A percentile compares a stretch with the other conserved stretches of the same genome.
Conservation (phyloP, 2,888 invertebrate genomes). For the Ceramica pisi region DNA sequence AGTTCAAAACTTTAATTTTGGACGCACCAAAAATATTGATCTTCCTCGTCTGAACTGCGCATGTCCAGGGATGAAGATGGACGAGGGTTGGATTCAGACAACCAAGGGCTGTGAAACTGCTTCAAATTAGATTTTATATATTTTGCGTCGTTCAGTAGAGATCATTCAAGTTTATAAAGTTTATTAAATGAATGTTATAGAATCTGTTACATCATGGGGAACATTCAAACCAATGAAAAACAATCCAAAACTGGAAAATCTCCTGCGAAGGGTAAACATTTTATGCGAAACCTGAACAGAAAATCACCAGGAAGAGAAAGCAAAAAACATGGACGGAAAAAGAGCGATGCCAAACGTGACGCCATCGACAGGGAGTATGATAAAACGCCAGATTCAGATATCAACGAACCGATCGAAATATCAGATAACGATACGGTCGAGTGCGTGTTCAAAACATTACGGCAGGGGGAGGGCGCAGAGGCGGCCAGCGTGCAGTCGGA, state of each 20-base stretch:
- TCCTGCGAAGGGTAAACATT: slow-evolving; percentile 91
- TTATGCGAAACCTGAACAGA: slow-evolving; percentile 88
- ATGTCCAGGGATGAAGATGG: slow-evolving; percentile 62
- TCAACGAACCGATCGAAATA: slow-evolving; percentile 85
- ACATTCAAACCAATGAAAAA: slow-evolving; percentile 89
- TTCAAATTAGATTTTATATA: slow-evolving; percentile 63
- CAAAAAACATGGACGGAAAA: slow-evolving; percentile 86
- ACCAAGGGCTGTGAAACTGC: slow-evolving; percentile 78
- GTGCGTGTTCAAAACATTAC: slow-evolving; percentile 84
- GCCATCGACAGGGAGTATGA: slow-evolving; percentile 82
- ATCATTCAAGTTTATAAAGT: slow-evolving; percentile 39
- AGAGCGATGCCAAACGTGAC: slow-evolving; percentile 82
- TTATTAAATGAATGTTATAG: slow-evolving; percentile 46
- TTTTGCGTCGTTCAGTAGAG: slow-evolving; percentile 32
- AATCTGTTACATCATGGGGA: slow-evolving; percentile 84
- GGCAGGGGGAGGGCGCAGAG: slow-evolving; percentile 78
- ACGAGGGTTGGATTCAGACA: slow-evolving; percentile 60
- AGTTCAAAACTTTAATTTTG: slow-evolving; percentile 31
- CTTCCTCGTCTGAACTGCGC: slow-evolving; percentile 65
- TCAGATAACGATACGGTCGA: slow-evolving; percentile 88
- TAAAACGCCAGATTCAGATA: slow-evolving; percentile 89
- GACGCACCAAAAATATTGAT: slow-evolving; percentile 71
- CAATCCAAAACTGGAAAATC: slow-evolving; percentile 89
- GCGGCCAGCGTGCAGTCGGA: slow-evolving; percentile 82
- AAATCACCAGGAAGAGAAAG: slow-evolving; percentile 84